These are phyloP conservation scores for Drosophila serrata DNA, from an alignment of 1,140 invertebrate genomes.

Conservation along the genomic window DNA sequence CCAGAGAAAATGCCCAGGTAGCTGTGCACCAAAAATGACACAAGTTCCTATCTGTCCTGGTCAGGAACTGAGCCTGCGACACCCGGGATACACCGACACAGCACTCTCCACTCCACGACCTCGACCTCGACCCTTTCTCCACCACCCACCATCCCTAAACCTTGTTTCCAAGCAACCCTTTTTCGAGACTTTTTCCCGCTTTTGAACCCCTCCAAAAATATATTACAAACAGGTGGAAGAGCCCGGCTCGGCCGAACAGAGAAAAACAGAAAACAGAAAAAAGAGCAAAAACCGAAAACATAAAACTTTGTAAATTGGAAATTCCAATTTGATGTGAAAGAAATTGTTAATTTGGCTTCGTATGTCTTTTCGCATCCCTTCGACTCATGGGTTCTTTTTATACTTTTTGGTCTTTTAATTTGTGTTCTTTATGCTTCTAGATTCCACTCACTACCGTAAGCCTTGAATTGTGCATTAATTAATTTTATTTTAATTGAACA, in stretches of 20 bases:
- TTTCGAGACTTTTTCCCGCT: constrained; percentile 22
- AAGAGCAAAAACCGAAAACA: constrained; percentile 20
- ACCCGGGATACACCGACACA: constrained; percentile 24
- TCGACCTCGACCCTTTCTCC: neutral
- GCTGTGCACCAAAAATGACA: constrained; percentile 45
- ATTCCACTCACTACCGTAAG: constrained; percentile 80
- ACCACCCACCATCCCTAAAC: neutral
- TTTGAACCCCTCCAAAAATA: constrained; percentile 13
- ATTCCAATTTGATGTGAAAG: constrained; percentile 59
- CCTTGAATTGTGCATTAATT: constrained; percentile 80
- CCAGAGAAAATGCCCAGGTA: constrained; percentile 18
- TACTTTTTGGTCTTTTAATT: constrained; percentile 79
- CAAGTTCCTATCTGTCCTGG: constrained; percentile 32
- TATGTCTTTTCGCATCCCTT: constrained; percentile 40
- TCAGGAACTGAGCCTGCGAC: constrained; percentile 12
- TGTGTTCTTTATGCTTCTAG: constrained; percentile 82
- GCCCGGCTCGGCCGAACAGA: constrained; percentile 21
- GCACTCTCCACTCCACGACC: neutral
- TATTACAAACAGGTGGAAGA: constrained; percentile 46
- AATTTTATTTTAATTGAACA: constrained; percentile 83
- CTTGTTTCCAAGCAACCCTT: constrained; percentile 15
- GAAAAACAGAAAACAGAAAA: constrained; percentile 7
- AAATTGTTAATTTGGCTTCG: constrained; percentile 41
- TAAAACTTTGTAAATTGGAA: constrained; percentile 58
- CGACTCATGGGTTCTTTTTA: constrained; percentile 63